Percentiles rank a stretch among this genome's conserved stretches.
Conservation (phyloP, 1,140 invertebrate genomes). For the Drosophila nigromelanica region DNA sequence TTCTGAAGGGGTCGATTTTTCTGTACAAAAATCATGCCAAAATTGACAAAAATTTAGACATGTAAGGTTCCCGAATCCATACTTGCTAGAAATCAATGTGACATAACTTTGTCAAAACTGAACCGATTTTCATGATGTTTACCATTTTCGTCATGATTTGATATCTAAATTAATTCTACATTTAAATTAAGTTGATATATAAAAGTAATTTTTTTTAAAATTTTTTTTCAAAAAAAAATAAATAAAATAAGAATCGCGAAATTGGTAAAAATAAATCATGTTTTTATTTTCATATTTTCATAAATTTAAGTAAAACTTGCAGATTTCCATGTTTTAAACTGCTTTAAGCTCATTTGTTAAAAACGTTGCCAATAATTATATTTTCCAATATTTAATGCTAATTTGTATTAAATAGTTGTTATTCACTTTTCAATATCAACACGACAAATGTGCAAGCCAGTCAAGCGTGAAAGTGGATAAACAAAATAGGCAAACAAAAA, state of each 20-base stretch:
- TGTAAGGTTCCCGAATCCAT: too few relatives aligned
- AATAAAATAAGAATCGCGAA: not conserved
- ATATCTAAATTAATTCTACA: not conserved
- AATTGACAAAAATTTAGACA: too few relatives aligned
- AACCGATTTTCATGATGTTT: too few relatives aligned
- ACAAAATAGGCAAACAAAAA: not conserved
- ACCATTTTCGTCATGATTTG: too few relatives aligned
- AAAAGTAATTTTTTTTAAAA: not conserved
- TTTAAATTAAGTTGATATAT: not conserved
- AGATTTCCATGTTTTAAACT: too few relatives aligned
- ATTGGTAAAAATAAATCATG: too few relatives aligned
- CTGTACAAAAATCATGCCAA: too few relatives aligned
- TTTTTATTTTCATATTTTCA: too few relatives aligned
- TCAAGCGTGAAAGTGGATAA: slow-evolving; percentile 27
- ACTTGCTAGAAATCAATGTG: too few relatives aligned
- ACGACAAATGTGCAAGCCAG: slow-evolving; percentile 1
- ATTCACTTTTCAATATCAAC: slow-evolving; percentile 18
- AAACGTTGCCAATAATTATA: not conserved
- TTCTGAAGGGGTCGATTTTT: too few relatives aligned
- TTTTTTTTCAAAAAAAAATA: too few relatives aligned
- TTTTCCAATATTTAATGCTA: not conserved
- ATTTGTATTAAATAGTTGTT: slow-evolving; percentile 6
- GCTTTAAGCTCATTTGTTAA: not conserved
- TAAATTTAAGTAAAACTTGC: not conserved
- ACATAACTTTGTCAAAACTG: too few relatives aligned